These are phyloP conservation scores for Silurus glanis DNA, from an alignment of 2,113 vertebrate species.

Conservation along the genomic window DNA sequence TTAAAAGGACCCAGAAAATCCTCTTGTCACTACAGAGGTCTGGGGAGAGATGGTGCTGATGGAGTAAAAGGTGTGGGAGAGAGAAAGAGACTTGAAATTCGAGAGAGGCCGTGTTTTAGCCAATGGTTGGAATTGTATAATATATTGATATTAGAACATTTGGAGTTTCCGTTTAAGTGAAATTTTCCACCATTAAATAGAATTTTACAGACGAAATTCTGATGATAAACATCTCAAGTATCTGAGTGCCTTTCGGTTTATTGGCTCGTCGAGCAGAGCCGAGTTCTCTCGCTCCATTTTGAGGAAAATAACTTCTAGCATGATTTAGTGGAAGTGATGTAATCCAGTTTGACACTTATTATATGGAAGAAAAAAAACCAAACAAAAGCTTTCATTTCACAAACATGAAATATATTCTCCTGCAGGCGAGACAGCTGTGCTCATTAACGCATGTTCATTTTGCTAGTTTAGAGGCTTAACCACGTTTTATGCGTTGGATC, in stretches of 20 bases:
- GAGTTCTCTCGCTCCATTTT: background rate
- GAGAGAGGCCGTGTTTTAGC: background rate
- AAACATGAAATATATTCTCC: background rate
- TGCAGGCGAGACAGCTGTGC: background rate
- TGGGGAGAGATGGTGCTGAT: constrained; percentile 22
- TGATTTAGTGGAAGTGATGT: background rate
- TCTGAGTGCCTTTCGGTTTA: background rate
- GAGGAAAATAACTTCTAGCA: background rate
- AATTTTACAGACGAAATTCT: background rate
- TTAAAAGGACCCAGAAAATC: constrained; percentile 65
- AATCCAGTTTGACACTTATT: background rate
- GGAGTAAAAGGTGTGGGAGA: background rate
- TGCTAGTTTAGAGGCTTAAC: background rate
- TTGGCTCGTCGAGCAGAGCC: background rate
- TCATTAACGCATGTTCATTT: background rate
- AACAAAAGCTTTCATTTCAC: background rate
- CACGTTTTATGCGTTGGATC: background rate
- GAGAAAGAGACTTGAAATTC: background rate
- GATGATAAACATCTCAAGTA: background rate
- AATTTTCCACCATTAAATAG: background rate
- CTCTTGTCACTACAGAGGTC: constrained; percentile 50
- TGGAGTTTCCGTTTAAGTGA: background rate
- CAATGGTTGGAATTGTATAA: no score
- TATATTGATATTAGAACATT: no score
- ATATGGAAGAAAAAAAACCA: background rate